Percentiles rank a stretch among this genome's conserved stretches.
phyloP scores from a whole-genome alignment of 2,888 invertebrate genomes.

The Cataglyphis altisquamis region DNA sequence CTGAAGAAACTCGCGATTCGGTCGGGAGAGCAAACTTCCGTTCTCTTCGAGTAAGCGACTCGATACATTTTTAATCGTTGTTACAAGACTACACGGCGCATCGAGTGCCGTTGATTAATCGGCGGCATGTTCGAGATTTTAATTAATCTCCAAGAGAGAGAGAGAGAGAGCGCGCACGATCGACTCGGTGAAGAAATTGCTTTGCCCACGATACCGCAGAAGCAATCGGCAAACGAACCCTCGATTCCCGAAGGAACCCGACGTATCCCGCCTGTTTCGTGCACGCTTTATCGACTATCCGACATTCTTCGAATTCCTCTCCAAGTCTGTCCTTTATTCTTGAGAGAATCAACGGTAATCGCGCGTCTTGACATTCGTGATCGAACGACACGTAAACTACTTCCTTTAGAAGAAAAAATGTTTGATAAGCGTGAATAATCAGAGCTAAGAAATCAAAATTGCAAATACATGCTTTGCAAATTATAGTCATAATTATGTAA shows the following conservation, averaged over 20 bases:
- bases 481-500: not conserved
- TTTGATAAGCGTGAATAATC: not conserved
- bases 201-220: conserved; percentile 67
- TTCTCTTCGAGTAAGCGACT: conserved; percentile 60
- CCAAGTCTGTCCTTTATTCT: conserved; percentile 26
- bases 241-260: conserved; percentile 73
- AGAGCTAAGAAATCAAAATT: not conserved
- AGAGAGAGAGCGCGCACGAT: conserved; percentile 38
- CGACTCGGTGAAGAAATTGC: conserved; percentile 71
- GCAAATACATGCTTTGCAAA: no score
- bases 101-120: conserved; percentile 82
- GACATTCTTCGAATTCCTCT: conserved; percentile 67
- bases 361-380: conserved; percentile 25
- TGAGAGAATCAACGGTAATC: conserved; percentile 24
- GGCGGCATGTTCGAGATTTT: conserved; percentile 79
- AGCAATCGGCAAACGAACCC: conserved; percentile 74
- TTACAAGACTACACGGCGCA: conserved; percentile 75
- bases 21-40: conserved; percentile 39
- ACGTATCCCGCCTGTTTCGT: conserved; percentile 63
- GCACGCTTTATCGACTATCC: conserved; percentile 62
- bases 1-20: conserved; percentile 42
- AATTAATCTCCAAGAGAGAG: conserved; percentile 77
- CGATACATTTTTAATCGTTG: conserved; percentile 80
- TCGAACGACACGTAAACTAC: not conserved
- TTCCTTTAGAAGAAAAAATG: not conserved